Percentiles rank a stretch among this genome's conserved stretches.
Conservation (phyloP, 2,797 vertebrate genomes). For the Philypnodon macrostomus region DNA sequence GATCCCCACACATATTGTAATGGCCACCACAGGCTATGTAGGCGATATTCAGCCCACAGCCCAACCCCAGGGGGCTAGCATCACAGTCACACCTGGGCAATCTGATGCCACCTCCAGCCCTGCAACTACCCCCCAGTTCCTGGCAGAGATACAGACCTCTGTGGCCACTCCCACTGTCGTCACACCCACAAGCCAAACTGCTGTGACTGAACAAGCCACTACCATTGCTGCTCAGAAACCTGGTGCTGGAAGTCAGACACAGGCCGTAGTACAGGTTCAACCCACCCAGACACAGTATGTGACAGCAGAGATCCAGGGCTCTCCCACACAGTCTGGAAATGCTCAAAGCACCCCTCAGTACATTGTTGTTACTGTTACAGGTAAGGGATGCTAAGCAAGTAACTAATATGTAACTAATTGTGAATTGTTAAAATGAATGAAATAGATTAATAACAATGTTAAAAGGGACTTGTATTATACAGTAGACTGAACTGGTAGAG, state of each 20-base stretch:
- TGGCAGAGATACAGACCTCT: constrained; percentile 82
- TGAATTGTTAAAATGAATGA: too few species aligned
- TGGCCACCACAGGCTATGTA: constrained; percentile 91
- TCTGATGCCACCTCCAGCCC: constrained; percentile 59
- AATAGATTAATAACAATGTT: too few species aligned
- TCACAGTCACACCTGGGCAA: constrained; percentile 66
- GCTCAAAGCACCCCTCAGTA: constrained; percentile 84
- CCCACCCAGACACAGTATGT: constrained; percentile 84
- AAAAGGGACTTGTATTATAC: too few species aligned
- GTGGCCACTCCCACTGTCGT: constrained; percentile 60
- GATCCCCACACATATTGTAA: constrained; percentile 66
- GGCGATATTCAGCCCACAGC: constrained; percentile 85
- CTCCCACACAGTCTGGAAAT: constrained; percentile 74
- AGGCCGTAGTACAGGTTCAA: constrained; percentile 60
- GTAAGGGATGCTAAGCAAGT: constrained; percentile 64
- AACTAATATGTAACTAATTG: too few species aligned
- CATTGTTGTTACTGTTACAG: constrained; percentile 92
- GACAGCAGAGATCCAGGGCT: constrained; percentile 83
- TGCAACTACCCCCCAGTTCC: constrained; percentile 78
- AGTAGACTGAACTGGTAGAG: too few species aligned
- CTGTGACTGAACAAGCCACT: constrained; percentile 55
- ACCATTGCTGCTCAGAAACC: constrained; percentile 66
- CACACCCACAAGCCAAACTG: constrained; percentile 64
- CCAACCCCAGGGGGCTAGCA: constrained; percentile 73
- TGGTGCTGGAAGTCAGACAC: constrained; percentile 51